phyloP scores from a whole-genome alignment of 1,140 invertebrate species.

The Drosophila mojavensis region DNA sequence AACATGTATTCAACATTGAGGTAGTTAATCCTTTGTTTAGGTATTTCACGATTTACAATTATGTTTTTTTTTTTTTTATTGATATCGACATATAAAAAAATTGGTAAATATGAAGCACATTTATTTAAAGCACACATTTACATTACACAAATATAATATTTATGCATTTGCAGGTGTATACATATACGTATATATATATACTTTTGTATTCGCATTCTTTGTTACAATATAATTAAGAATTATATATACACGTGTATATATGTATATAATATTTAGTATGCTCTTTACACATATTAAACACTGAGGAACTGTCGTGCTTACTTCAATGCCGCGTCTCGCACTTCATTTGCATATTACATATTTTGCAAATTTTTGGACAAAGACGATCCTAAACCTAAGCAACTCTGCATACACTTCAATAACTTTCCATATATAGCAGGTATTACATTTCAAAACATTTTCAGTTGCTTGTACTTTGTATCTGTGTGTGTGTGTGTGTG shows the following conservation, averaged over 20 bases:
- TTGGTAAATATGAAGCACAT: conserved; percentile 74
- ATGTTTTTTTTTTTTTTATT: conserved; percentile 1
- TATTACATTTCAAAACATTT: conserved; percentile 23
- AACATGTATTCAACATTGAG: conserved; percentile 69
- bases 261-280: conserved; percentile 43
- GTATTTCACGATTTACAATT: conserved; percentile 46
- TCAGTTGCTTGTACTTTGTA: conserved; percentile 55
- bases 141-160: conserved; percentile 65
- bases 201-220: conserved; percentile 23
- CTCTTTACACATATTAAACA: conserved; percentile 75
- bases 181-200: conserved; percentile 25
- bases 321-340: conserved; percentile 67
- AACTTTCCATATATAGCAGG: conserved; percentile 24
- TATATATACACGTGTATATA: conserved; percentile 33
- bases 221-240: conserved; percentile 37
- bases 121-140: conserved; percentile 82
- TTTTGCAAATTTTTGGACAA: conserved; percentile 46
- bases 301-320: conserved; percentile 82
- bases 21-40: conserved; percentile 70
- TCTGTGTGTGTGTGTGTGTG: conserved; percentile 31
- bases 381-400: conserved; percentile 63
- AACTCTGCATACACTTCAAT: conserved; percentile 43
- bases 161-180: conserved; percentile 31
- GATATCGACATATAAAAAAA: conserved; percentile 37
- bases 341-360: conserved; percentile 27